phyloP scores from a whole-genome alignment of 2,888 invertebrate species.

The Rhingia campestris region DNA sequence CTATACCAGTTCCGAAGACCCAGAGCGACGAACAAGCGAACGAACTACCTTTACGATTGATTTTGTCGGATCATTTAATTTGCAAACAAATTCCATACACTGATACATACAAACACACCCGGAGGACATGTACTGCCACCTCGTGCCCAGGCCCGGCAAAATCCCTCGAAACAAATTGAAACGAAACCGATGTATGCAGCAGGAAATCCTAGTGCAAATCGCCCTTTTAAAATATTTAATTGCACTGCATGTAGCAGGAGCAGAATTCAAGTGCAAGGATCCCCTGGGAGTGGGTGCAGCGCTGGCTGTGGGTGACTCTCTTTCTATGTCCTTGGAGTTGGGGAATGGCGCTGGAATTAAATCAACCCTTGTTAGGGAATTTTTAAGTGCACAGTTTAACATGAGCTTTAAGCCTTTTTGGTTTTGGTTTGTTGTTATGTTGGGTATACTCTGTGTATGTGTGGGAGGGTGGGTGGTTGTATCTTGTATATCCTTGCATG shows the following conservation, averaged over 20 bases:
- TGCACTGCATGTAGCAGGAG: constrained; percentile 70
- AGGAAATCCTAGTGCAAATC: constrained; percentile 74
- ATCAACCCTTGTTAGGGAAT: constrained; percentile 70
- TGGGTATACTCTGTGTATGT: constrained; percentile 9
- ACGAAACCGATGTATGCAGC: constrained; percentile 72
- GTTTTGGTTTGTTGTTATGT: constrained; percentile 67
- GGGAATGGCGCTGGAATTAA: constrained; percentile 50
- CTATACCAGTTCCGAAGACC: constrained; percentile 2
- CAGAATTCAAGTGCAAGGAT: constrained; percentile 67
- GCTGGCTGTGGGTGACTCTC: neutral
- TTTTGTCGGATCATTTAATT: constrained; percentile 75
- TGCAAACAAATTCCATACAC: constrained; percentile 71
- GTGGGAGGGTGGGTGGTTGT: neutral
- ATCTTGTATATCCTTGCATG: neutral
- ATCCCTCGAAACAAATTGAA: constrained; percentile 68
- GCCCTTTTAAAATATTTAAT: constrained; percentile 73
- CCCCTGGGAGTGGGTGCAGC: constrained; percentile 23
- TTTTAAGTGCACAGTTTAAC: constrained; percentile 73
- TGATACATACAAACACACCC: constrained; percentile 59
- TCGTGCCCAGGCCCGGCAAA: constrained; percentile 8
- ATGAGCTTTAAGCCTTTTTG: constrained; percentile 73
- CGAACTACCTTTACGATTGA: constrained; percentile 73
- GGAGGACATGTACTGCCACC: constrained; percentile 31
- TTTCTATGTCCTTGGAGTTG: neutral
- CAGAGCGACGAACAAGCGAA: constrained; percentile 59